Evolutionary conservation across 1,140 invertebrate genomes (phyloP).

Genomic region (Trachelipus rathkii): DNA sequence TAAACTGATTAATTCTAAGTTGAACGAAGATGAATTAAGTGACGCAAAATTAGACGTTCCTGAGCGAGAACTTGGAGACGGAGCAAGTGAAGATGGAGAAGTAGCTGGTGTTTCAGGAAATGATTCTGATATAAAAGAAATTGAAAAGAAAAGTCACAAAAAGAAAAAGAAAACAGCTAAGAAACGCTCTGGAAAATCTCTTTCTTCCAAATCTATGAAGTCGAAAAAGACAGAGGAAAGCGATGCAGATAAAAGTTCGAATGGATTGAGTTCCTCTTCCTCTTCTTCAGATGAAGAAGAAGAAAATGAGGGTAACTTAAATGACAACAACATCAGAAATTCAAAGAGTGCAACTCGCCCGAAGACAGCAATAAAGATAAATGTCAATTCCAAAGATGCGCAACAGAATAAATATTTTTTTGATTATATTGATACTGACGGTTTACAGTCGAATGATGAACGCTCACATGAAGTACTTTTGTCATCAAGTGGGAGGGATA

Average conservation of each 20-base stretch:
- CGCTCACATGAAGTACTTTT: background rate
- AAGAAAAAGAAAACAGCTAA: background rate
- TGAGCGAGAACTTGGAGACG: background rate
- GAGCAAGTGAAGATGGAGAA: constrained; percentile 9
- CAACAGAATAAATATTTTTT: background rate
- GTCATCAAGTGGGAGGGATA: background rate
- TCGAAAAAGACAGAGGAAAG: background rate
- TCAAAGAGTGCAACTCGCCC: background rate
- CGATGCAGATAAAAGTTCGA: background rate
- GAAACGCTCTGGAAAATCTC: background rate
- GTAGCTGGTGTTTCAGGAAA: background rate
- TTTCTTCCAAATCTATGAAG: background rate
- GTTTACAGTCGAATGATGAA: background rate
- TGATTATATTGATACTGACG: background rate
- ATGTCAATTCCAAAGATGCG: background rate
- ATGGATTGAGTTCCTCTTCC: background rate
- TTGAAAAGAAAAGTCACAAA: background rate
- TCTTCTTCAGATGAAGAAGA: background rate
- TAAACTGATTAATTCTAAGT: too few relatives aligned
- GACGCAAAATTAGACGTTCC: background rate
- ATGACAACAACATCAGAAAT: background rate
- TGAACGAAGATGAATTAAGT: too few relatives aligned
- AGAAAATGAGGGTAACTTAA: background rate
- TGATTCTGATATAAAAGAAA: background rate
- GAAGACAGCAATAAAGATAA: background rate